phyloP scores from a whole-genome alignment of 2,113 vertebrate species.

The Alectura lathami region DNA sequence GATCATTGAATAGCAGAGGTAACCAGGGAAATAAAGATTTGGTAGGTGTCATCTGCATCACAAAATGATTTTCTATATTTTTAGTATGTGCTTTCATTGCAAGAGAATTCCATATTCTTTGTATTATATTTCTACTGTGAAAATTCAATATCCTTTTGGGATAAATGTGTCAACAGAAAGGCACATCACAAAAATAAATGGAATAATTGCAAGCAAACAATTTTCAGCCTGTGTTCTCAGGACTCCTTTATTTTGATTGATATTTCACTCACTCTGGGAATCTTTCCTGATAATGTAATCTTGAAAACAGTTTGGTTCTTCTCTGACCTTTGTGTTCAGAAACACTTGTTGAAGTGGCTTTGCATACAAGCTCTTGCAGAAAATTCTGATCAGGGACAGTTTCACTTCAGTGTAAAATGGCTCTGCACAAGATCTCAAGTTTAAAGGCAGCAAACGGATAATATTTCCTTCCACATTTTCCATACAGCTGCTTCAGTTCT shows the following conservation, averaged over 20 bases:
- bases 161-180: slow-evolving; percentile 38
- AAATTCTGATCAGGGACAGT: slow-evolving; percentile 22
- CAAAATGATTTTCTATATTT: neutral
- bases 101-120: slow-evolving; percentile 15
- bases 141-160: slow-evolving; percentile 36
- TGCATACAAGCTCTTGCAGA: neutral
- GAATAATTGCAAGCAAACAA: slow-evolving; percentile 50
- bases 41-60: neutral
- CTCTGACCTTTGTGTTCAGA: slow-evolving; percentile 51
- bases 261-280: slow-evolving; percentile 16
- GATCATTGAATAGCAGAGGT: neutral
- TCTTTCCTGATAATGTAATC: slow-evolving; percentile 30
- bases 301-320: slow-evolving; percentile 22
- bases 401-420: slow-evolving; percentile 16
- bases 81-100: neutral
- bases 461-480: neutral
- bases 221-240: slow-evolving; percentile 35
- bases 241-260: slow-evolving; percentile 33
- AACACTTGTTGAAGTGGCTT: slow-evolving; percentile 51
- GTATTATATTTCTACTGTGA: neutral
- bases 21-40: neutral
- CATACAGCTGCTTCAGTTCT: neutral
- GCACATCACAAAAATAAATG: slow-evolving; percentile 22
- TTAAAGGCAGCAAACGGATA: neutral
- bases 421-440: neutral